These are phyloP conservation scores for Phymanthus crucifer DNA, from an alignment of 92 coral and sea anemone genomes.

Conservation along the genomic window DNA sequence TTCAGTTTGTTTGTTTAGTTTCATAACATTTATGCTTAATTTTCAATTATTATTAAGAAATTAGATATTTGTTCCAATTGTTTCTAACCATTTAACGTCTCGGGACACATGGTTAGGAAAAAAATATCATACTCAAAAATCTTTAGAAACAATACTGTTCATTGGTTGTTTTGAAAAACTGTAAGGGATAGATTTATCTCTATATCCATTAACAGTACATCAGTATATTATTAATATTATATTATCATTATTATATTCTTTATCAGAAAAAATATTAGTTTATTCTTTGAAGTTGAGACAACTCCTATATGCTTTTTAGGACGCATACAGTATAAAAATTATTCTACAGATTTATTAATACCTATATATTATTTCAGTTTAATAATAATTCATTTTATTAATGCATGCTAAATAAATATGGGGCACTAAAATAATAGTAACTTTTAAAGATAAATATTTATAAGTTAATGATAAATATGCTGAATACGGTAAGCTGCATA, in stretches of 20 bases:
- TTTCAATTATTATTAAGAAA: neutral
- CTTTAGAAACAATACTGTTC: neutral
- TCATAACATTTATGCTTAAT: neutral
- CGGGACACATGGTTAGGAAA: neutral
- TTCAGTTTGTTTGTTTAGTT: neutral
- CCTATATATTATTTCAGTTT: neutral
- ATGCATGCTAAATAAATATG: neutral
- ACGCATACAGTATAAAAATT: neutral
- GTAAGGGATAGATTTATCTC: neutral
- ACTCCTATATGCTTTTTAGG: neutral
- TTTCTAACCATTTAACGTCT: neutral
- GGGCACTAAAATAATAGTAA: neutral
- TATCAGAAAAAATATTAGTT: neutral
- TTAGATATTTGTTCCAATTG: neutral
- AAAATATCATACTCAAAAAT: neutral
- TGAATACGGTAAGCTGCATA: no score
- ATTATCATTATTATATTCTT: neutral
- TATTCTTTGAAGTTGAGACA: slow-evolving; percentile 5
- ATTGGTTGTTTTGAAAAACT: neutral
- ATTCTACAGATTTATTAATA: neutral
- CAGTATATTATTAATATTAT: neutral
- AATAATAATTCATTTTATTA: neutral
- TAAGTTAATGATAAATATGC: no score
- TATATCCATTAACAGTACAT: neutral
- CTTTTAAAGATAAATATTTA: neutral